Conservation (phyloP, 2,113 vertebrate species). For the Hylia prasina region DNA sequence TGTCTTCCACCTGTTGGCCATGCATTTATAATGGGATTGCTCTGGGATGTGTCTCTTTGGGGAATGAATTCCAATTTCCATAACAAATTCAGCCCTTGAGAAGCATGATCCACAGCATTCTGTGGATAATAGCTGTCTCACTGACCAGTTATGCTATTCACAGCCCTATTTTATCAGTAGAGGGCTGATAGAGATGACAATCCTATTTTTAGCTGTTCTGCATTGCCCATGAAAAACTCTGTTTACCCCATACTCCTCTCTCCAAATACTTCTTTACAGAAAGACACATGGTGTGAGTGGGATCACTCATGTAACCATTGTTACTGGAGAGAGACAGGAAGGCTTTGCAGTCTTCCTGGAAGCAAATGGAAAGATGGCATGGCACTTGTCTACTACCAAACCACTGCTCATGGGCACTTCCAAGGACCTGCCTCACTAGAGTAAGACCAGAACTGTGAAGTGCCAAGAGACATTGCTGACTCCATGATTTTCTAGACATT, state of each 20-base stretch:
- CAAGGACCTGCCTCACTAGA: neutral
- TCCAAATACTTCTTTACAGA: neutral
- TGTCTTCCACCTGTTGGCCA: neutral
- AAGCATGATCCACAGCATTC: neutral
- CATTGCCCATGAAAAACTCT: neutral
- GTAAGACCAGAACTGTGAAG: neutral
- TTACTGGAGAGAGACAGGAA: neutral
- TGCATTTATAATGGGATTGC: neutral
- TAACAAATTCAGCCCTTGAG: neutral
- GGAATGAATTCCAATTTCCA: neutral
- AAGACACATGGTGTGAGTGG: neutral
- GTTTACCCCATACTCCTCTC: neutral
- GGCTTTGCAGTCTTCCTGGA: neutral
- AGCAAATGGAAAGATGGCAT: neutral
- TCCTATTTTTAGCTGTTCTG: neutral
- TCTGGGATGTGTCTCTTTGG: neutral
- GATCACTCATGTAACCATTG: neutral
- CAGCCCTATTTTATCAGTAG: neutral
- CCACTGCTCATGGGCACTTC: neutral
- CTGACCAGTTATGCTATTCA: neutral
- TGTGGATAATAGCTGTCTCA: neutral
- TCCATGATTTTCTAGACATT: neutral
- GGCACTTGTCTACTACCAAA: neutral
- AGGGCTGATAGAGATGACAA: neutral
- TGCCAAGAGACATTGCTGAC: neutral